Evolutionary conservation across 1,140 invertebrate species (phyloP), one percentile per base, ranked within the genome.

Genomic region (Adoxophyes honmai): DNA sequence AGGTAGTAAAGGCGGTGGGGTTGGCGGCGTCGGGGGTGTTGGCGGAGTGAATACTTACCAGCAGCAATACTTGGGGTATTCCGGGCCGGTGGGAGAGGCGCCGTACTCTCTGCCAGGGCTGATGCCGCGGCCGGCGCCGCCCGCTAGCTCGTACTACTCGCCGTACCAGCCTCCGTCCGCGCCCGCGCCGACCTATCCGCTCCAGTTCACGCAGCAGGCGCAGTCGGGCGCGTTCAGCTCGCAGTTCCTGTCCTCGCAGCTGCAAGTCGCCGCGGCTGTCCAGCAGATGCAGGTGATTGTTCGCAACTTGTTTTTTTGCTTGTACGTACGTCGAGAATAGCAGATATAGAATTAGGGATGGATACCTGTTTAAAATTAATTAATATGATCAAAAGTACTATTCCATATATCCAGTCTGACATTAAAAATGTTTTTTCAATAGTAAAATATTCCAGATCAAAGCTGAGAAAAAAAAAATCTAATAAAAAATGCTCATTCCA

Each of bases 31-130:
- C 0, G 78, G 77, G 5, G 77, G 74, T 10, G 76, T 81, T 6
- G 81, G 81, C 38, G 74, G 81, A 13, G 82, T 82, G 56, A 79
- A 73, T 64, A 83, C 88, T 9, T 88, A 87, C 73, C 82, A 85
- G 57, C 88, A 89, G 64, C 88, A 89, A 65, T 89, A 86, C 66
- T 60, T 90, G 28, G 85, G 86, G 3, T 89, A 89, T 68, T 86
- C 84, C 4, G 81, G 79, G 6, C 86, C 82, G 4, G 84, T 86
- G 55, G 87, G 85, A 62, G 82, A 86, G 36, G 71, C 78, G 55
- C 80, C 78, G 55, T 86, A 87, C 63, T 85, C 82, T 9, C 73
- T 84, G 18, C 75, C 73, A 0, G 80, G 81, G 1, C 69, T 88
- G 44, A 67, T 88, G 64, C 86, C 86, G 21, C 77, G 86, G 18